Percentiles rank a stretch among this genome's conserved stretches.
These are phyloP conservation scores for Goniozus legneri DNA, from an alignment of 1,140 invertebrate species.

Conservation along the genomic window DNA sequence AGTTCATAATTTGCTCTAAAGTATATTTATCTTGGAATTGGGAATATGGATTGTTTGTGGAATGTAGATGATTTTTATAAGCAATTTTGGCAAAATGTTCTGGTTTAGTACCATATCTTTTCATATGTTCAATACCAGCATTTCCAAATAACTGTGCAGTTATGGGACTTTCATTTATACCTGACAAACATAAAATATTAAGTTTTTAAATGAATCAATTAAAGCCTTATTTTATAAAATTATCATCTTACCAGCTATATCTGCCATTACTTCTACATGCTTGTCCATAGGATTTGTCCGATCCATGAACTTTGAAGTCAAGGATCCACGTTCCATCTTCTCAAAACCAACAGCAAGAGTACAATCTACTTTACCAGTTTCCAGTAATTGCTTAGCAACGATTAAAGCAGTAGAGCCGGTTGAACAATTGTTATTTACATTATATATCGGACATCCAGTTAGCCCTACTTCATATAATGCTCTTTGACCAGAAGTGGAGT, in stretches of 20 bases:
- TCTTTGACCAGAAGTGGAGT: slow-evolving; percentile 94
- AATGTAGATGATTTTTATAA: slow-evolving; percentile 96
- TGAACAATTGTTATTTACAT: slow-evolving; percentile 98
- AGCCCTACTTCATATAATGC: slow-evolving; percentile 93
- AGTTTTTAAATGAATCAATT: slow-evolving; percentile 3
- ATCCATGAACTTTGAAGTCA: slow-evolving; percentile 78
- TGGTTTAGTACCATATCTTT: slow-evolving; percentile 90
- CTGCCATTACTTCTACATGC: slow-evolving; percentile 82
- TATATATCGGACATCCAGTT: slow-evolving; percentile 96
- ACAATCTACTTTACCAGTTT: slow-evolving; percentile 81
- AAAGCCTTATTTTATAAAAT: background rate
- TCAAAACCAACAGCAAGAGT: slow-evolving; percentile 94
- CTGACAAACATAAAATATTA: slow-evolving; percentile 18
- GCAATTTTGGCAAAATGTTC: slow-evolving; percentile 97
- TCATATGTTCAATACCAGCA: slow-evolving; percentile 95
- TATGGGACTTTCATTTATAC: slow-evolving; percentile 73
- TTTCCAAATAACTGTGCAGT: slow-evolving; percentile 97
- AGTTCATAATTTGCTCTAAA: slow-evolving; percentile 83
- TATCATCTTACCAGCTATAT: slow-evolving; percentile 63
- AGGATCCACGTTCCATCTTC: slow-evolving; percentile 93
- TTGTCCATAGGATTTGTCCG: slow-evolving; percentile 92
- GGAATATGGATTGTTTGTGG: slow-evolving; percentile 92
- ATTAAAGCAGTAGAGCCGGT: slow-evolving; percentile 91
- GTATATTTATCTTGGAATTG: slow-evolving; percentile 90
- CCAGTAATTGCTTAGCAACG: slow-evolving; percentile 86